Evolutionary conservation across 1,140 invertebrate genomes (phyloP).

Genomic region (Harlomillsia oculata): DNA sequence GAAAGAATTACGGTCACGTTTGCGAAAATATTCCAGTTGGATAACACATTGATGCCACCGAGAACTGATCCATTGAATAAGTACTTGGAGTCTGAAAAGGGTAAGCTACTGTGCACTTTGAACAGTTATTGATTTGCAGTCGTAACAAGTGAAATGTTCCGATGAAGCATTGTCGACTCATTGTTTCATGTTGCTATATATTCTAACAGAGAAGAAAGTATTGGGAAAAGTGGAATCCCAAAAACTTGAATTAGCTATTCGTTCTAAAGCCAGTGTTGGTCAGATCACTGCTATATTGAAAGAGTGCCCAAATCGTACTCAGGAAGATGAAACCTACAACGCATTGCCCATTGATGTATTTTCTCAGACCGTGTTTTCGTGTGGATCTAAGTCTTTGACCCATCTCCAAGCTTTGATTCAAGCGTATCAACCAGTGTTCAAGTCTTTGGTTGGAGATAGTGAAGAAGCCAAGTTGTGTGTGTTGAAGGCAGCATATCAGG

Average conservation of each 20-base stretch:
- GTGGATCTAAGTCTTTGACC: conserved; percentile 93
- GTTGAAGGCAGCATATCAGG: conserved; percentile 80
- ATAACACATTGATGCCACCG: conserved; percentile 67
- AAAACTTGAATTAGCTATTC: conserved; percentile 71
- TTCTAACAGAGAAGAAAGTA: conserved; percentile 39
- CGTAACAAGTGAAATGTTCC: no score
- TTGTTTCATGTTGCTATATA: neutral
- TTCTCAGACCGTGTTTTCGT: conserved; percentile 81
- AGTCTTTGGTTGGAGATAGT: conserved; percentile 51
- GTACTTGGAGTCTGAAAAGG: conserved; percentile 66
- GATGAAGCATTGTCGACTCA: neutral
- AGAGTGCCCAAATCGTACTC: conserved; percentile 65
- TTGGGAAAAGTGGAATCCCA: conserved; percentile 74
- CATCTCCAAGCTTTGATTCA: conserved; percentile 96
- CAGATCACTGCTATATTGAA: conserved; percentile 82
- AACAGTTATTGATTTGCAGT: neutral
- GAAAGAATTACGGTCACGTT: conserved; percentile 85
- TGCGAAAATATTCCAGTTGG: conserved; percentile 79
- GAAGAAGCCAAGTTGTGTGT: conserved; percentile 95
- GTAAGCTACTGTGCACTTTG: conserved; percentile 42
- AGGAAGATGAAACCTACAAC: conserved; percentile 63
- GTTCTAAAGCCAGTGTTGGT: conserved; percentile 77
- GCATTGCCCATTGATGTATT: conserved; percentile 94
- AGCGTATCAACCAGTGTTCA: conserved; percentile 87
- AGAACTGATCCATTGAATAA: conserved; percentile 70